Base-by-base conservation (phyloP, 2,888 invertebrate genomes). In the Caenorhabditis sp. region DNA sequence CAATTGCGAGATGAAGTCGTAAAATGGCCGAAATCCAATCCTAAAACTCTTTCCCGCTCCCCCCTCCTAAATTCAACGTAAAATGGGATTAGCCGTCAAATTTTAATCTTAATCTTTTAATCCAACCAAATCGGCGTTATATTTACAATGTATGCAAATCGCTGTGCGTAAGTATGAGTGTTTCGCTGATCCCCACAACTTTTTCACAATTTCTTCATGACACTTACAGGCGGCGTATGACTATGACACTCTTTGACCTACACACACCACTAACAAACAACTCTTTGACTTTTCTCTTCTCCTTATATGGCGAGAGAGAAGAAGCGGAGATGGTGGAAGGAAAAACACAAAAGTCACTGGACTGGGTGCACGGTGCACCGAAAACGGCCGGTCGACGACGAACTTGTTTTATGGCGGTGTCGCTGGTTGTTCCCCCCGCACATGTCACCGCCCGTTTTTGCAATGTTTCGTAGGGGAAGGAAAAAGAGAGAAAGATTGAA, bases 91-190 rank as follows among this genome's bases (percentile, higher is more conserved):
- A 40, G 40, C n/a, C 24, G 47, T 69, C 32, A 56, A 69, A 60
- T 60, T 70, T 70, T 61, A 60, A 60, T 60, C 69, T 50, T 69
- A 69, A 69, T 69, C 70, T n/a, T 2, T 15, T 15, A n/a, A 2
- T 40, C 40, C 13, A 15, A 3, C 40, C 13, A 11, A 9, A 15
- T 40, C 40, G 6, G 47, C 47, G 47, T 15, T 13, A 15, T 15
- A 20, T n/a, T 64, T 58, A 64, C 74, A 74, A 50, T 67, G 58
- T 65, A 60, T 67, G 65, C 65, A 65, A 67, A 74, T 65, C 56
- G 37, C n/a, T n/a, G n/a, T n/a, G n/a, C n/a, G n/a, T n/a, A n/a
- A n/a, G n/a, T n/a, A n/a, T n/a, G n/a, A n/a, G n/a, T 74, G 74
- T 74, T 67, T 55, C 72, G 58, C 56, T 72, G 72, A 47, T 72